A percentile compares a stretch with the other conserved stretches of the same genome.
phyloP scores from a whole-genome alignment of 1,140 invertebrate genomes.

The Maniola jurtina region DNA sequence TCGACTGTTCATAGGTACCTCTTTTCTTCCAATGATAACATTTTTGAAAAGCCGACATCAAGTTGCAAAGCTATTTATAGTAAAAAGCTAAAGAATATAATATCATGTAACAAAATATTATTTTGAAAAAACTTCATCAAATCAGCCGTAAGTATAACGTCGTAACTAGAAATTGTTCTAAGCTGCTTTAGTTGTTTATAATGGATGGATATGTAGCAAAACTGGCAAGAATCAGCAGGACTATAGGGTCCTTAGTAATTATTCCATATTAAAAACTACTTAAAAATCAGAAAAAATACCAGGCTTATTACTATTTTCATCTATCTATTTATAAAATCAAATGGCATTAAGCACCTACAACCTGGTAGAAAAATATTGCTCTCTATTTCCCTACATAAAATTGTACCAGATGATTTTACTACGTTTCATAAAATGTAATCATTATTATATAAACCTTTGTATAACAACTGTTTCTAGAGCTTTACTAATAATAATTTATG shows the following conservation, averaged over 20 bases:
- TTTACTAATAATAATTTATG: constrained; percentile 67
- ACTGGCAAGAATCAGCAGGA: constrained; percentile 70
- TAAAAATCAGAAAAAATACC: constrained; percentile 60
- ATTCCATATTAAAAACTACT: constrained; percentile 61
- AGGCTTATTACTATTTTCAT: constrained; percentile 62
- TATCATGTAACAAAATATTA: constrained; percentile 71
- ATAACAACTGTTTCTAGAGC: constrained; percentile 57
- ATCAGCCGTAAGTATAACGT: constrained; percentile 54
- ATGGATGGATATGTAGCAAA: constrained; percentile 74
- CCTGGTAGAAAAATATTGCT: constrained; percentile 74
- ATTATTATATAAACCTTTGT: constrained; percentile 57
- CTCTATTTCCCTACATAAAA: constrained; percentile 70
- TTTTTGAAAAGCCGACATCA: constrained; percentile 76
- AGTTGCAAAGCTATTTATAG: constrained; percentile 72
- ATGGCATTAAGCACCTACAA: constrained; percentile 70
- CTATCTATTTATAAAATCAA: constrained; percentile 70
- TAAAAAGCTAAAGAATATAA: constrained; percentile 72
- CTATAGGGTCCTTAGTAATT: constrained; percentile 48
- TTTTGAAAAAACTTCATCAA: constrained; percentile 53
- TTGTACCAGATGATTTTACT: constrained; percentile 61
- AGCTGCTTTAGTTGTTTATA: constrained; percentile 58
- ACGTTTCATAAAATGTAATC: constrained; percentile 49
- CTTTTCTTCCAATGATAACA: constrained; percentile 73
- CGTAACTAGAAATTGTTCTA: constrained; percentile 55
- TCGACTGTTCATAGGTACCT: constrained; percentile 73